Conservation (phyloP, 1,140 invertebrate species). For the Monochamus saltuarius region DNA sequence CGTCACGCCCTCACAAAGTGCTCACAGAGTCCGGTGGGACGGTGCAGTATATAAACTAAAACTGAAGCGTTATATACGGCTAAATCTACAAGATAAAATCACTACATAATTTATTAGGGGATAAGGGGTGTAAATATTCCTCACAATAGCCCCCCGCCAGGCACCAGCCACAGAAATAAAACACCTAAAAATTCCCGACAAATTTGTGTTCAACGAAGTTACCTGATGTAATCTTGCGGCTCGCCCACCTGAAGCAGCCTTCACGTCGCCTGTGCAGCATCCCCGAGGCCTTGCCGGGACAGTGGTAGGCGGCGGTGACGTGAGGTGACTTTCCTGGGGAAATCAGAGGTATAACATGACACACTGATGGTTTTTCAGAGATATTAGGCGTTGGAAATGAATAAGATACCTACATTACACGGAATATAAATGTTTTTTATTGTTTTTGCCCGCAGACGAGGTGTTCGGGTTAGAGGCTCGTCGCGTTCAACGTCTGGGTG, state of each 20-base stretch:
- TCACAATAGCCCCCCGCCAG: constrained; percentile 38
- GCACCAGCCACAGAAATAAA: constrained; percentile 31
- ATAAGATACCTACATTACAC: constrained; percentile 34
- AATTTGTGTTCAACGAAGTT: constrained; percentile 36
- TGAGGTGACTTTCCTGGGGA: background rate
- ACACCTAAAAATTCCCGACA: constrained; percentile 35
- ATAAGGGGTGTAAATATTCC: constrained; percentile 41
- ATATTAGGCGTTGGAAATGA: constrained; percentile 32
- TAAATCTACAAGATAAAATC: constrained; percentile 33
- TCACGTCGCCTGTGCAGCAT: background rate
- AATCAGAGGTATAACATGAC: constrained; percentile 34
- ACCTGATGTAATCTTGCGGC: constrained; percentile 28
- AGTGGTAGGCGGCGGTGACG: background rate
- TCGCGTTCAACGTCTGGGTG: too few species aligned
- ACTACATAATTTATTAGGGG: constrained; percentile 38
- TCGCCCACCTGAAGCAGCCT: background rate
- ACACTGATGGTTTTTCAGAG: constrained; percentile 33
- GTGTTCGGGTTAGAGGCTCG: too few species aligned
- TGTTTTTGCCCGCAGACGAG: too few species aligned
- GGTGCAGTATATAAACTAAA: background rate
- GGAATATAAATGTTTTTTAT: too few species aligned
- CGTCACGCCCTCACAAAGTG: too few species aligned
- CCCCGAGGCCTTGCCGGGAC: background rate
- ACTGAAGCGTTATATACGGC: constrained; percentile 22
- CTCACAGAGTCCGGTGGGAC: too few species aligned